phyloP scores from a whole-genome alignment of 2,797 vertebrate species.

The Xyrichtys novacula region DNA sequence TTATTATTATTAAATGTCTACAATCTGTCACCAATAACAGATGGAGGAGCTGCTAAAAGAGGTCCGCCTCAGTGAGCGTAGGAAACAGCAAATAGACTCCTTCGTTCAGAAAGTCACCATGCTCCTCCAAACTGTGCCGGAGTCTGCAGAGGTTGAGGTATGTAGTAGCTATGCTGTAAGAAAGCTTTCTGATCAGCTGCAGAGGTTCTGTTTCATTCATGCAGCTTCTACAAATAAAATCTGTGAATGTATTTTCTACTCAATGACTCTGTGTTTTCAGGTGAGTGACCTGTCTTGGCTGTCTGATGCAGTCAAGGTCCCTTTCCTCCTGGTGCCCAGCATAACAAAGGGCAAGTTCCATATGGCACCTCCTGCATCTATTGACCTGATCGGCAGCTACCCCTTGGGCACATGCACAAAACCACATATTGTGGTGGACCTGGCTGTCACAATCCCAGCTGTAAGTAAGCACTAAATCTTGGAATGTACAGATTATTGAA shows the following conservation, averaged over 20 bases:
- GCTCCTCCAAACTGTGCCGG: conserved; percentile 84
- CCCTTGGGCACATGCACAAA: conserved; percentile 92
- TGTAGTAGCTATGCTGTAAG: not conserved
- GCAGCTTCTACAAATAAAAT: not conserved
- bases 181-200: not conserved
- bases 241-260: not conserved
- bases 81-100: conserved; percentile 87
- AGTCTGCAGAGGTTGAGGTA: conserved; percentile 86
- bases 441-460: conserved; percentile 91
- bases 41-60: conserved; percentile 96
- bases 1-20: not conserved
- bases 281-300: conserved; percentile 91
- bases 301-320: conserved; percentile 86
- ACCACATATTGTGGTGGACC: conserved; percentile 90
- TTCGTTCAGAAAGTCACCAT: conserved; percentile 88
- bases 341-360: conserved; percentile 90
- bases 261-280: conserved; percentile 68
- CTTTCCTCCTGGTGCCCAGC: conserved; percentile 90
- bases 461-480: conserved; percentile 78
- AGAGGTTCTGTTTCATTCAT: not conserved
- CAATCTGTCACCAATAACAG: conserved; percentile 74
- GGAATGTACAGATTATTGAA: not conserved
- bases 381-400: conserved; percentile 95
- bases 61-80: conserved; percentile 89
- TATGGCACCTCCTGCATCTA: conserved; percentile 88